Evolutionary conservation across 2,888 invertebrate species (phyloP).

Genomic region (Caenorhabditis angaria): DNA sequence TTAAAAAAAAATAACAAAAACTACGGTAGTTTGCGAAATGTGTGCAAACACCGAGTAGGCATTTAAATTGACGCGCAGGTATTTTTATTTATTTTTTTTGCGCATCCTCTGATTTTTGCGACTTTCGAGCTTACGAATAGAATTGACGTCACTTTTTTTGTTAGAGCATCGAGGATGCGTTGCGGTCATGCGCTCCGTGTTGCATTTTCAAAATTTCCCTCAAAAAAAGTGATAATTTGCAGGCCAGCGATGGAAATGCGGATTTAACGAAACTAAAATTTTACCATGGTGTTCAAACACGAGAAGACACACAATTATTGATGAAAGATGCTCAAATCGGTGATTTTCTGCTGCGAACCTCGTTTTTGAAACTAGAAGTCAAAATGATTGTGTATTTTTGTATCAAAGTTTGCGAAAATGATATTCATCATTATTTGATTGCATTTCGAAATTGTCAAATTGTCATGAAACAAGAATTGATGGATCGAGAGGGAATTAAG

Average conservation of each 20-base stretch:
- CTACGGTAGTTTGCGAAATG: too few species aligned
- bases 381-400: constrained; percentile 20
- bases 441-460: constrained; percentile 12
- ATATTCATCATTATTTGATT: constrained; percentile 30
- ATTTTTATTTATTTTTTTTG: too few species aligned
- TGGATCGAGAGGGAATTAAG: background rate
- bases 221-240: constrained; percentile 7
- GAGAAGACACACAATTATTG: constrained; percentile 20
- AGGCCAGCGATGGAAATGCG: too few species aligned
- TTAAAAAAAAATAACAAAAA: too few species aligned
- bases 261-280: constrained; percentile 19
- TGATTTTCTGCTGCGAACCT: constrained; percentile 23
- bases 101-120: too few species aligned
- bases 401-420: constrained; percentile 13
- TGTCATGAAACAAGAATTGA: constrained; percentile 19
- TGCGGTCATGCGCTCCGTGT: too few species aligned
- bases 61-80: too few species aligned
- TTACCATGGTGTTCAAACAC: constrained; percentile 38
- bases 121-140: too few species aligned
- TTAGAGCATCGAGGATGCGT: too few species aligned
- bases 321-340: constrained; percentile 25
- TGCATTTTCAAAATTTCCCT: background rate
- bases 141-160: too few species aligned
- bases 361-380: constrained; percentile 16
- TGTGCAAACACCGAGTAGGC: too few species aligned